Conservation (phyloP, 1,140 invertebrate species). For the Musca domestica region DNA sequence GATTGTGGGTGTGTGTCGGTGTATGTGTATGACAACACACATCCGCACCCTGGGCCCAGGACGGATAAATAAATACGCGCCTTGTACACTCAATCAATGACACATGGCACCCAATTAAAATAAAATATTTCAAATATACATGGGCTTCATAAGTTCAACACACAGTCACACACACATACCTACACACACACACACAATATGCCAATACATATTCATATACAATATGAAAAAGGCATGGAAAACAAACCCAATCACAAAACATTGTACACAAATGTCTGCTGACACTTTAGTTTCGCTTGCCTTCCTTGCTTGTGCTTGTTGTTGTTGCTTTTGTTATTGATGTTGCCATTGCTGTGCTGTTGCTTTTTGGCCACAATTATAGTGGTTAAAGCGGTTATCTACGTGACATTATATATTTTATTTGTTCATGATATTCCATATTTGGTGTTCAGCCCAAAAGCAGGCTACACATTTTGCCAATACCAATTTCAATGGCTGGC, state of each 20-base stretch:
- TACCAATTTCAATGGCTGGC: too few relatives aligned
- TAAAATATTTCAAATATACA: not conserved
- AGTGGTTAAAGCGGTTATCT: slow-evolving; percentile 12
- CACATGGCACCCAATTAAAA: slow-evolving; percentile 15
- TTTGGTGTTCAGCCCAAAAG: too few relatives aligned
- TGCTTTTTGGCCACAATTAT: slow-evolving; percentile 13
- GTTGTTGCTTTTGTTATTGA: too few relatives aligned
- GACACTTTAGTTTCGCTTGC: not conserved
- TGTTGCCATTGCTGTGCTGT: not conserved
- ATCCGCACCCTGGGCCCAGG: too few relatives aligned
- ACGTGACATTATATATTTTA: slow-evolving; percentile 13
- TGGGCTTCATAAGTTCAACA: not conserved
- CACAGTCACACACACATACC: not conserved
- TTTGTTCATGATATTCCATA: too few relatives aligned
- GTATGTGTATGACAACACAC: not conserved
- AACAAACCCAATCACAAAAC: not conserved
- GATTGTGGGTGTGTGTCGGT: not conserved
- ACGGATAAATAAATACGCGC: too few relatives aligned
- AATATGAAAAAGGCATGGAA: not conserved
- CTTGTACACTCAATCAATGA: slow-evolving; percentile 1
- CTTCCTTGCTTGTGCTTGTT: too few relatives aligned
- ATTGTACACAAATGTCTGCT: not conserved
- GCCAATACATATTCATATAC: not conserved
- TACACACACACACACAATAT: not conserved
- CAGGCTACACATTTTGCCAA: too few relatives aligned